Base-by-base conservation (phyloP, 2,113 vertebrate genomes). In the Pseudopipra pipra region DNA sequence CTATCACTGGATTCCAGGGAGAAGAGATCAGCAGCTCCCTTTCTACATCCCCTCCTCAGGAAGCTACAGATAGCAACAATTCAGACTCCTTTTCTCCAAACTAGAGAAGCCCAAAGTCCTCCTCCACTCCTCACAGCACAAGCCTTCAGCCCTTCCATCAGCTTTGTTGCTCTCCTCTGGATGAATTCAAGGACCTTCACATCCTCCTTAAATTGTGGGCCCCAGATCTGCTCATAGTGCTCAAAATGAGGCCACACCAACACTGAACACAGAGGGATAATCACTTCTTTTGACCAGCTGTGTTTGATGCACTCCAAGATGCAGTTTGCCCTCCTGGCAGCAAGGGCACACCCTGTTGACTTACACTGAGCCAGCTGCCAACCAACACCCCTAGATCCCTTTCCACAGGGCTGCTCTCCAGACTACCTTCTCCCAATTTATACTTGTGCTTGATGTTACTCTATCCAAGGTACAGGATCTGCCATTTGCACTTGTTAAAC, bases 271-370 rank as follows among this genome's bases (percentile, higher is more conserved):
- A 62, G 16, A 3, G 31, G 58, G 44, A 61, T 25, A 39, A 61
- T 31, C 15, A 8, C 14, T 41, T 59, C 25, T 37, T 65, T 52
- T 31, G 54, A 9, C 7, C 1, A 1, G 54, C 17, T 1, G 0
- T 39, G 44, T 54, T 24, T 43, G 62, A 56, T 19, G 55, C 56
- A n/a, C 11, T 25, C 54, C 49, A 56, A 23, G 47, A 30, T 6
- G n/a, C 2, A 37, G 9, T 44, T 44, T 72, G 16, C 19, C 73
- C 28, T 63, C 56, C 37, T 33, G 65, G 43, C 31, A 58, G 16
- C 19, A 31, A 27, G 39, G 30, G 79, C 65, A 78, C 19, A 63
- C 43, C 4, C 22, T 43, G 56, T 33, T 65, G 28, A 11, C 17
- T 33, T 20, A 21, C 28, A 4, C 2, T 41, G 56, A 87, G 51